Conservation (phyloP, 2,888 invertebrate genomes). For the Lasioglossum marginatum region DNA sequence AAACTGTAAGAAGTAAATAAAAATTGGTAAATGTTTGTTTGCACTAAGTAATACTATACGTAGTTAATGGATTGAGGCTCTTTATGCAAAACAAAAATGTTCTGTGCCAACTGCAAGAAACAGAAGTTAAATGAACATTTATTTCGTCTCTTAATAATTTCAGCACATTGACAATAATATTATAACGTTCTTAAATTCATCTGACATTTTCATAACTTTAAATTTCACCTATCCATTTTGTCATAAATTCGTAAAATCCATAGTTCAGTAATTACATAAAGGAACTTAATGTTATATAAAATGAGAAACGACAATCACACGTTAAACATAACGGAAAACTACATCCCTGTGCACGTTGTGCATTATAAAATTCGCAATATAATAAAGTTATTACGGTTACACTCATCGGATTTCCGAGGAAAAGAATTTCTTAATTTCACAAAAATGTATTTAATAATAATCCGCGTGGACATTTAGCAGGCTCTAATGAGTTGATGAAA, state of each 20-base stretch:
- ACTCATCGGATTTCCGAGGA: not conserved
- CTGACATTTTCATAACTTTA: not conserved
- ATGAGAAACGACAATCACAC: not conserved
- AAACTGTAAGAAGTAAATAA: not conserved
- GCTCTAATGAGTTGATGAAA: not conserved
- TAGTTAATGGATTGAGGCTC: not conserved
- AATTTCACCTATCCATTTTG: not conserved
- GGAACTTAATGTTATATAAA: not conserved
- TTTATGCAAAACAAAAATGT: too few species aligned
- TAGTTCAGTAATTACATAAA: not conserved
- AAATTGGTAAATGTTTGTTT: not conserved
- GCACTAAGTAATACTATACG: not conserved
- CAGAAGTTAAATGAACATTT: not conserved
- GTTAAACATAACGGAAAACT: not conserved
- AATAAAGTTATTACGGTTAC: not conserved
- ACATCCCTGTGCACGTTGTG: not conserved
- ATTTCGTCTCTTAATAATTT: not conserved
- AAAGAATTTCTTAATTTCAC: not conserved
- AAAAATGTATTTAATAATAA: not conserved
- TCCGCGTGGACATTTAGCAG: not conserved
- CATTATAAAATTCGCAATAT: not conserved
- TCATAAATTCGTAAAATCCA: not conserved
- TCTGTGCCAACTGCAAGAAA: not conserved
- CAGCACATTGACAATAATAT: not conserved
- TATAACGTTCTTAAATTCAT: not conserved